Evolutionary conservation across 2,888 invertebrate genomes (phyloP).

Genomic region (Cryptocephalus moraei): DNA sequence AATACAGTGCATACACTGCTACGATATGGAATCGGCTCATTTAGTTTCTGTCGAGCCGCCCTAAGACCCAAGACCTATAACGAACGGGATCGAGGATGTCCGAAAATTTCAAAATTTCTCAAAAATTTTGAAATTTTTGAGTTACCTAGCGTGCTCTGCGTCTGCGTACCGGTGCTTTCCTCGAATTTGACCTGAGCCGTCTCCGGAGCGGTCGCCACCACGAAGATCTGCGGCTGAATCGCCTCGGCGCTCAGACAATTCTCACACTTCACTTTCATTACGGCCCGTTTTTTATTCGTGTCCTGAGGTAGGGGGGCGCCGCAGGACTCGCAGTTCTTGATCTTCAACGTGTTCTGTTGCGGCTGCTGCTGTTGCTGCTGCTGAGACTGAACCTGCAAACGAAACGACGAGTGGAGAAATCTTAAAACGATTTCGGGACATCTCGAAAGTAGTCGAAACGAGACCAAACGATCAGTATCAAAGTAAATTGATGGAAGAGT

Average conservation of each 20-base stretch:
- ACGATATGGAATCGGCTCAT: too few relatives aligned
- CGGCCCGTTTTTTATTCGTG: conserved; percentile 37
- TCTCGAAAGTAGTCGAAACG: too few relatives aligned
- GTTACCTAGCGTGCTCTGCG: conserved; percentile 25
- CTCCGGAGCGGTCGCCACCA: conserved; percentile 45
- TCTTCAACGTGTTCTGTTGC: conserved; percentile 33
- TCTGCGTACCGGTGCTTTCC: conserved; percentile 34
- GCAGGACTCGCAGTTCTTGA: conserved; percentile 38
- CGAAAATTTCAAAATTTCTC: too few relatives aligned
- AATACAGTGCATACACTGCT: too few relatives aligned
- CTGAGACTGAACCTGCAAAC: conserved; percentile 30
- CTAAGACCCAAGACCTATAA: too few relatives aligned
- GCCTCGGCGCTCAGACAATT: conserved; percentile 37
- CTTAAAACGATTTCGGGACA: background rate
- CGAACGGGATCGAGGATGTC: background rate
- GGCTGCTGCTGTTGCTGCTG: conserved; percentile 26
- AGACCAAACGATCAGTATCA: too few relatives aligned
- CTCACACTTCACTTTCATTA: conserved; percentile 39
- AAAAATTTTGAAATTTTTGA: background rate
- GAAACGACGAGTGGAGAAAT: background rate
- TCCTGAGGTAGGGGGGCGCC: conserved; percentile 37
- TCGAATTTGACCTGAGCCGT: conserved; percentile 31
- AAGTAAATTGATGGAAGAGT: too few relatives aligned
- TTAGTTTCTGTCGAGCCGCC: too few relatives aligned
- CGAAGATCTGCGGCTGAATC: conserved; percentile 47